A percentile compares a stretch with the other conserved stretches of the same genome.
phyloP scores from a whole-genome alignment of 2,888 invertebrate species.

The Lasiommata megera region DNA sequence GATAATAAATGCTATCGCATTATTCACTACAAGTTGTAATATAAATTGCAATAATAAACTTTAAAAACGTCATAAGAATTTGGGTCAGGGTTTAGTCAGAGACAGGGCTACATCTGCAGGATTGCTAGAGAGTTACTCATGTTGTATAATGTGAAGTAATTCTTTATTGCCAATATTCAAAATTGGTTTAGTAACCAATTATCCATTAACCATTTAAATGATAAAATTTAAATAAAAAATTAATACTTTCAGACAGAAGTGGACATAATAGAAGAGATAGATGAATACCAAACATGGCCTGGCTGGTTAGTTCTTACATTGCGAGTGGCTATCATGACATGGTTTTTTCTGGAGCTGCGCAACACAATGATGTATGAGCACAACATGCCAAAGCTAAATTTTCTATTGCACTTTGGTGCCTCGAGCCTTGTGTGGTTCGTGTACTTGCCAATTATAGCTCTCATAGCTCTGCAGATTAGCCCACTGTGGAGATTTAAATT shows the following conservation, averaged over 20 bases:
- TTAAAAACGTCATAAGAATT: too few relatives aligned
- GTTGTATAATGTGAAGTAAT: too few relatives aligned
- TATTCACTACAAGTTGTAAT: background rate
- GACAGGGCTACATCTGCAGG: too few relatives aligned
- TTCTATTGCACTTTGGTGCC: slow-evolving; percentile 97
- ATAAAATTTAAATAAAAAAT: too few relatives aligned
- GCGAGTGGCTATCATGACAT: slow-evolving; percentile 91
- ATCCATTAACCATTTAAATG: too few relatives aligned
- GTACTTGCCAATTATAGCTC: slow-evolving; percentile 96
- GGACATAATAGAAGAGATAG: slow-evolving; percentile 96
- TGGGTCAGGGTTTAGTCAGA: too few relatives aligned
- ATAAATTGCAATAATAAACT: too few relatives aligned
- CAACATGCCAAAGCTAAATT: slow-evolving; percentile 89
- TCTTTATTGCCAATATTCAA: too few relatives aligned
- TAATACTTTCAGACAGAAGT: slow-evolving; percentile 89
- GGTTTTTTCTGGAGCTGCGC: slow-evolving; percentile 90
- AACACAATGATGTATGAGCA: slow-evolving; percentile 79
- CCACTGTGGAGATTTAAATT: slow-evolving; percentile 98
- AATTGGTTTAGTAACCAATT: too few relatives aligned
- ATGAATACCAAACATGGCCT: slow-evolving; percentile 98
- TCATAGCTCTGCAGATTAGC: slow-evolving; percentile 95
- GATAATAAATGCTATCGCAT: too few relatives aligned
- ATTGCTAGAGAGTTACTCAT: too few relatives aligned
- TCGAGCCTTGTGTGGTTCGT: slow-evolving; percentile 99
- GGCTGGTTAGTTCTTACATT: slow-evolving; percentile 96